Base-by-base conservation (phyloP, 2,113 vertebrate genomes). In the Xiphorhynchus elegans region DNA sequence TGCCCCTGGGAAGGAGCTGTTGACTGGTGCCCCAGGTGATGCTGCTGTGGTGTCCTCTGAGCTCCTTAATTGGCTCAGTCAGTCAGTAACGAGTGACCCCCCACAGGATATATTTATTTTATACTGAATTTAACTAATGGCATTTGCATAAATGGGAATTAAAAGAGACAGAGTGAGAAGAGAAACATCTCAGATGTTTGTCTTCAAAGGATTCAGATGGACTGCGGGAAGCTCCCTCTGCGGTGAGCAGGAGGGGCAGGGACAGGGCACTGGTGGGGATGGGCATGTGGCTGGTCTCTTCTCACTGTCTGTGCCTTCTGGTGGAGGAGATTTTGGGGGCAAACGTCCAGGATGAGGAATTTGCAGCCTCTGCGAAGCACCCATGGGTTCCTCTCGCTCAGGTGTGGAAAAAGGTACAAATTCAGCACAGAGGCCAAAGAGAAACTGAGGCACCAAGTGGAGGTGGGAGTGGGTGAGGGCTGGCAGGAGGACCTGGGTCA, bases 211-310 rank as follows among this genome's bases (percentile, higher is more conserved):
- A 15, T 67, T 80, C n/a, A 39, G 31, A 4, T 19, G 59, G 49
- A 33, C 13, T 23, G 8, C 56, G 37, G 55, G 42, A 70, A 93
- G 63, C 16, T 35, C 3, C 7, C 55, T 33, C 53, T 49, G 39
- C 23, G 13, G 14, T 63, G 42, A 35, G 79, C n/a, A 56, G 67
- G 52, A 81, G 55, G 63, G 63, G 47, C 2, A 2, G 31, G 53
- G 39, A 60, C 1, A 3, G 56, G 49, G 10, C n/a, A 21, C 2
- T 0, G 0, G 4, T 50, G 49, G 26, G 28, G 17, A 40, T 0
- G 4, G 37, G 25, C 39, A 31, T 0, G 0, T 1, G 23, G 74
- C 42, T 46, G 24, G 8, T 40, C 59, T 5, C 3, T 40, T 12
- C n/a, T 80, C 1, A 0, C 29, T 83, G 33, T 37, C 62, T 59